phyloP scores from a whole-genome alignment of 37 sponge, comb jelly and placozoan genomes.

The Beroe forskalii region DNA sequence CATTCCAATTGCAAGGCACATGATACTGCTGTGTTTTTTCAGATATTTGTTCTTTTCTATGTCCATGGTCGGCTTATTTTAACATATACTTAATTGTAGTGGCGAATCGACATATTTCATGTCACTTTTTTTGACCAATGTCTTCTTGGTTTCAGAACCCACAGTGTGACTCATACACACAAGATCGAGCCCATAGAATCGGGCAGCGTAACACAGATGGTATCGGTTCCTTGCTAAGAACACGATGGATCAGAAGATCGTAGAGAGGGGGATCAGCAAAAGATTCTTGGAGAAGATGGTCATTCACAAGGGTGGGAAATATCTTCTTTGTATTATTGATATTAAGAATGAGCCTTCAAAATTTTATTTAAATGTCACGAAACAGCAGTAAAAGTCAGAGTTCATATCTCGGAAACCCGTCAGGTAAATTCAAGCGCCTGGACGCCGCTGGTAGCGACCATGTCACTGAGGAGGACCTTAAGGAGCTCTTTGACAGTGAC shows the following conservation, averaged over 20 bases:
- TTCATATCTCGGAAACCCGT: no score
- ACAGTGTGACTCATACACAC: constrained; percentile 86
- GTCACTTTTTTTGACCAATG: no score
- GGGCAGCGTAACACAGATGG: constrained; percentile 81
- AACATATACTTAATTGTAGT: no score
- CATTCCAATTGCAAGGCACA: no score
- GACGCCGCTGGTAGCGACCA: not conserved
- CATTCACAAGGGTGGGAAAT: constrained; percentile 84
- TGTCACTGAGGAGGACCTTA: constrained; percentile 71
- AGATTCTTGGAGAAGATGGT: constrained; percentile 91
- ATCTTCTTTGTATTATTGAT: no score
- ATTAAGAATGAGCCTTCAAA: no score
- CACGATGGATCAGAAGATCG: constrained; percentile 89
- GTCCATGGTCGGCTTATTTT: no score
- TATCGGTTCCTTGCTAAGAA: constrained; percentile 84
- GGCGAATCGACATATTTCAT: no score
- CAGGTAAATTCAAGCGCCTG: constrained; percentile 80
- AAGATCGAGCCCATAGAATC: constrained; percentile 91
- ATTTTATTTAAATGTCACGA: no score
- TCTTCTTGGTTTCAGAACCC: constrained; percentile 81
- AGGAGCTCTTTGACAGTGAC: constrained; percentile 71
- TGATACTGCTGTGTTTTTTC: no score
- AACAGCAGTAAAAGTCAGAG: no score
- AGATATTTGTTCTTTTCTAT: no score
- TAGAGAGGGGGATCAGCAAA: constrained; percentile 85